Evolutionary conservation across 2,888 invertebrate genomes (phyloP).

Genomic region (Ctena decussata): DNA sequence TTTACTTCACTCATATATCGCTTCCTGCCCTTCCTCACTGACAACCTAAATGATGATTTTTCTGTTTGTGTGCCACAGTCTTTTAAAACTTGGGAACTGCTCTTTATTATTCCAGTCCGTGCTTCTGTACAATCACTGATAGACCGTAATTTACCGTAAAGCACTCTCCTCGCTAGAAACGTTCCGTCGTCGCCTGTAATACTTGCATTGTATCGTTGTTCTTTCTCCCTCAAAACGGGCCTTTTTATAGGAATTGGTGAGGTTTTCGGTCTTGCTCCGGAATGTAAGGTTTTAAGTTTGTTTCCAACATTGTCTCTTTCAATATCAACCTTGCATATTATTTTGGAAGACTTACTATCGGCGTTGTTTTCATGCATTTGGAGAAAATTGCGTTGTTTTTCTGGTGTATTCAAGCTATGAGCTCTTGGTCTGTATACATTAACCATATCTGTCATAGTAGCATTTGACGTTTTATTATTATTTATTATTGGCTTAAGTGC

Average conservation of each 20-base stretch:
- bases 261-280: background rate
- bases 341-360: background rate
- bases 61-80: background rate
- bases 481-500: background rate
- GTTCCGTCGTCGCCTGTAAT: background rate
- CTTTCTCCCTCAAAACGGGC: background rate
- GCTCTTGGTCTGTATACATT: background rate
- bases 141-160: background rate
- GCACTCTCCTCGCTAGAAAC: background rate
- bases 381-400: background rate
- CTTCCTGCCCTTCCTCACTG: background rate
- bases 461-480: background rate
- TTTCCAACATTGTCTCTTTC: background rate
- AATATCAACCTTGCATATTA: background rate
- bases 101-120: background rate
- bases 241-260: background rate
- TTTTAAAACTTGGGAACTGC: background rate
- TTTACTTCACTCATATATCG: background rate
- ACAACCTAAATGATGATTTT: background rate
- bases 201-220: background rate
- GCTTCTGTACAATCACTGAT: background rate
- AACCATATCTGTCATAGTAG: background rate
- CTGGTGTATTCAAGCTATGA: background rate
- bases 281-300: background rate
- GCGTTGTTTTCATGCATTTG: background rate